Evolutionary conservation across 2,888 invertebrate species (phyloP), one percentile per base, ranked within the genome.

Genomic region (Macrosoma leucophasiata): DNA sequence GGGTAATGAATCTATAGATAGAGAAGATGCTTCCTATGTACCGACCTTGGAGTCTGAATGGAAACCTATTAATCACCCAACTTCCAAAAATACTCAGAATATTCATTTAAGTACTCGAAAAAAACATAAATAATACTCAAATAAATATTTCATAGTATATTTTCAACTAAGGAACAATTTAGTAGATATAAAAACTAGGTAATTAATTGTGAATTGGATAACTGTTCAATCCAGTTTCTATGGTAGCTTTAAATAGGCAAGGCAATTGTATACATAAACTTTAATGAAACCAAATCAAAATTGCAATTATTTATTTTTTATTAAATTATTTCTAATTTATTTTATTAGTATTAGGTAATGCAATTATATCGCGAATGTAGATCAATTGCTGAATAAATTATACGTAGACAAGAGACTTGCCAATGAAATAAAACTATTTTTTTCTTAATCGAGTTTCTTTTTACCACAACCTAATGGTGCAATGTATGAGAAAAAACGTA

Each of bases 11-110:
- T 69, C 73, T 8, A 76, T 78, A 43, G 84, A 84, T 34, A 66
- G 82, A 55, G 81, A 77, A 50, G 84, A 82, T 33, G 35, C 63
- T 21, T 56, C 62, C 11, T 78, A 59, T 43, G 41, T 62, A 5
- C 62, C 68, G 7, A 52, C 67, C 3, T 36, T 59, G 12, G 79
- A 84, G 46, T 68, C 81, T 1, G 85, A 84, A 53, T 85, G 85
- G 85, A 84, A 79, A 48, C 85, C 85, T 1, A 82, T 85, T 12
- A 78, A 70, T 30, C 67, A 69, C 33, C 70, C 67, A 11, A 45
- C 68, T 14, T 51, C 68, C 17, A 63, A 62, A 52, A 67, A 59
- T 50, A 54, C 43, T 22, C 65, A 66, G 48, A 48, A 46, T 8
- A 36, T 52, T 5, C 62, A 54, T 40, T 29, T 48, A 36, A 36